These are phyloP conservation scores for Channa argus DNA, from an alignment of 2,113 vertebrate species.

Conservation along the genomic window DNA sequence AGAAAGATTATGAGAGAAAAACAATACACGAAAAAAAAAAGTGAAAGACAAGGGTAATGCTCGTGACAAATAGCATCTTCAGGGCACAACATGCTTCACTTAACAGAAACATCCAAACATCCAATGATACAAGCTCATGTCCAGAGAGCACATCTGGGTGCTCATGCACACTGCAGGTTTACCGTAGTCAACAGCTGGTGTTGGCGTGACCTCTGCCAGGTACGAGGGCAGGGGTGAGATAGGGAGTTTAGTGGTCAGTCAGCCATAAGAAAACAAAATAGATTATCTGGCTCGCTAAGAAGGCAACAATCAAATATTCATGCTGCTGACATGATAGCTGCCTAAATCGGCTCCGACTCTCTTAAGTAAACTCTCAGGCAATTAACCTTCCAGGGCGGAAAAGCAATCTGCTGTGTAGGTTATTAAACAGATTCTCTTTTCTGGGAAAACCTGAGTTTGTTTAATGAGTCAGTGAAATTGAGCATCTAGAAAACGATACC, in stretches of 20 bases:
- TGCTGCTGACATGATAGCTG: conserved; percentile 32
- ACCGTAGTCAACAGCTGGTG: conserved; percentile 93
- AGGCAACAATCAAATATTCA: conserved; percentile 60
- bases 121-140: conserved; percentile 44
- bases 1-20: background rate
- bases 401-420: conserved; percentile 15
- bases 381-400: conserved; percentile 44
- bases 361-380: conserved; percentile 33
- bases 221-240: conserved; percentile 88
- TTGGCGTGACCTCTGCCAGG: conserved; percentile 92
- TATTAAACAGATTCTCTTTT: conserved; percentile 25
- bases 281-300: conserved; percentile 45
- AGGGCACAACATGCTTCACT: conserved; percentile 66
- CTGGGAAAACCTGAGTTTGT: conserved; percentile 25
- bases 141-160: conserved; percentile 51
- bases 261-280: conserved; percentile 52
- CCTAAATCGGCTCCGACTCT: conserved; percentile 17
- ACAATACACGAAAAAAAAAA: conserved; percentile 16
- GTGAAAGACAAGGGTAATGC: background rate
- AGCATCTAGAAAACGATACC: conserved; percentile 52
- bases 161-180: conserved; percentile 83
- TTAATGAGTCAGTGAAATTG: conserved; percentile 4
- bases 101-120: conserved; percentile 42
- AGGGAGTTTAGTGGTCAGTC: conserved; percentile 83
- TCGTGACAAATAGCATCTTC: conserved; percentile 26